Evolutionary conservation across 1,140 invertebrate species (phyloP), one percentile per base, ranked within the genome.

Genomic region (Bombus turneri): DNA sequence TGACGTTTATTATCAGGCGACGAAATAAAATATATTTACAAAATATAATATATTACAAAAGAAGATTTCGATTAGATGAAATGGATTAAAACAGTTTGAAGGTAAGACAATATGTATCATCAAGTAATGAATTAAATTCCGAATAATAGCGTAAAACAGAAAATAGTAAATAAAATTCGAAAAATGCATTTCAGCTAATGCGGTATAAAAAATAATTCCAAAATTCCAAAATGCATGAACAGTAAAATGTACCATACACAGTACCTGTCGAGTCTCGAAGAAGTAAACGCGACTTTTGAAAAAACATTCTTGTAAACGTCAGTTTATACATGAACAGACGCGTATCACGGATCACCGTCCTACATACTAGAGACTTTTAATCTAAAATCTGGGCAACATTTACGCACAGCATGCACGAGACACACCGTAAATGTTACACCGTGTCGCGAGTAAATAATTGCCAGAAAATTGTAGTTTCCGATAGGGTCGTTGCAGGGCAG

Each of bases 391-490:
- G 64, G 62, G 72, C 81, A 43, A 28, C 34, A 34, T n/a, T 43
- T 53, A 31, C 15, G 39, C 15, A 10, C 12, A 1, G 8, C 28
- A 41, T 69, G 64, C 64, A 78, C 74, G 59, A 69, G 43, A 69
- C 12, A 69, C 22, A n/a, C 28, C 31, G 53, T 80, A 73, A 87
- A 82, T 85, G 73, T 88, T 88, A 88, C 86, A 81, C 47, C 72
- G 82, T 88, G 78, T 77, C 88, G 82, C 74, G 66, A 62, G 87
- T 91, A 91, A 91, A 91, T 83, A 87, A 91, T 91, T 91, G 83
- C 74, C 82, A 91, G 90, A 91, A 91, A 91, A 91, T 91, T 91
- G 89, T 85, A 80, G 86, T 73, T 77, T 74, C 85, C 64, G 53
- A 68, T 71, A 57, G 79, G n/a, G 76, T 64, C 41, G 57, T 47